Conservation (phyloP, 2,888 invertebrate genomes). For the Pycnomerus fuliginosus region DNA sequence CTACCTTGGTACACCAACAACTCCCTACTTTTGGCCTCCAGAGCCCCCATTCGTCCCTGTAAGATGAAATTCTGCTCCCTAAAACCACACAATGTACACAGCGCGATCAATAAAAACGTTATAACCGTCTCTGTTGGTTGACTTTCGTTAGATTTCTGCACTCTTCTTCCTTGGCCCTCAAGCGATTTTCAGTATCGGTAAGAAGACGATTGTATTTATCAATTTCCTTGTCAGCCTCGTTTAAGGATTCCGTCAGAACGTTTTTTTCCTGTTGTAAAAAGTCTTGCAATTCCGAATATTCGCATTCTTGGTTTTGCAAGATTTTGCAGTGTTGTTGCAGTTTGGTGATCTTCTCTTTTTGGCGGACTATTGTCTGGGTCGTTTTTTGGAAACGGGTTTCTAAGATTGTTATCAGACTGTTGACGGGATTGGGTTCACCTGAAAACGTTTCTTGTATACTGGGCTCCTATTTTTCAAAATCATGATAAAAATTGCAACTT, state of each 20-base stretch:
- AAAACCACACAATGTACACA: conserved; percentile 16
- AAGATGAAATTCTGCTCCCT: conserved; percentile 68
- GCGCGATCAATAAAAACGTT: background rate
- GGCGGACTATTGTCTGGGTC: conserved; percentile 70
- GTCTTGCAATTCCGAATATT: conserved; percentile 81
- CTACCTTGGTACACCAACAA: conserved; percentile 68
- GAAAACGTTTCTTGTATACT: no score
- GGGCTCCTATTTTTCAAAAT: no score
- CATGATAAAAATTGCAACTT: no score
- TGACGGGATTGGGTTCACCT: conserved; percentile 45
- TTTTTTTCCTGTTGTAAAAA: conserved; percentile 85
- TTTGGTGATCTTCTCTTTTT: conserved; percentile 68
- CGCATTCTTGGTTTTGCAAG: conserved; percentile 78
- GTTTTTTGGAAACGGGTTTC: conserved; percentile 76
- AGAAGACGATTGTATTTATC: conserved; percentile 42
- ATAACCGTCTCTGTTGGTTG: conserved; percentile 75
- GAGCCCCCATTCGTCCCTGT: conserved; percentile 63
- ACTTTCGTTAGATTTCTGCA: conserved; percentile 72
- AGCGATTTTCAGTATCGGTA: conserved; percentile 57
- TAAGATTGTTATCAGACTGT: conserved; percentile 73
- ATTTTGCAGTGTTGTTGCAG: conserved; percentile 74
- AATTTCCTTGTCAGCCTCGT: conserved; percentile 72
- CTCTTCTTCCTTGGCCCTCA: conserved; percentile 69
- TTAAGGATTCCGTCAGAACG: conserved; percentile 74
- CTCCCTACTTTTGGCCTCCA: conserved; percentile 65